A percentile compares a stretch with the other conserved stretches of the same genome.
These are phyloP conservation scores for Umimayanthus kanabou DNA, from an alignment of 92 coral and sea anemone genomes.

Conservation along the genomic window DNA sequence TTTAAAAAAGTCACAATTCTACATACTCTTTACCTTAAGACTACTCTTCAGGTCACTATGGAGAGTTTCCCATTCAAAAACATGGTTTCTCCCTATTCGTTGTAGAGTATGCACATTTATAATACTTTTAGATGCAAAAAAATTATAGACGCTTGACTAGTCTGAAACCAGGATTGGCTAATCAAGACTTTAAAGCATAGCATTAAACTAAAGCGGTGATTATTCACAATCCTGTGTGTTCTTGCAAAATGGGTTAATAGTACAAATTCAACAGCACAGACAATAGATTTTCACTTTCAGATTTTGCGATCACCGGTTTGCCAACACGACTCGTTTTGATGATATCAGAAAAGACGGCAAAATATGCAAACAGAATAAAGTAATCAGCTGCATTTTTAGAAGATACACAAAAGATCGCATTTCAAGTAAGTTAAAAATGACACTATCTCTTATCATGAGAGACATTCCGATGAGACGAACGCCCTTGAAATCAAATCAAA, in stretches of 20 bases:
- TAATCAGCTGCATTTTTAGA: neutral
- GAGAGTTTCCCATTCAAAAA: neutral
- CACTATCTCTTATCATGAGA: slow-evolving; percentile 6
- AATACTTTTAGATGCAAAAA: no score
- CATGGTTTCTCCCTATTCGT: no score
- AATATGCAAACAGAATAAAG: neutral
- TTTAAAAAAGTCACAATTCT: neutral
- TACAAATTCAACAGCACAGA: neutral
- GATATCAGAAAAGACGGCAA: neutral
- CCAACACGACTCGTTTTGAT: neutral
- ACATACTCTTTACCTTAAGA: neutral
- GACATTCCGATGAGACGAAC: slow-evolving; percentile 36
- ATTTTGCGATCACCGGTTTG: neutral
- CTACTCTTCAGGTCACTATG: neutral
- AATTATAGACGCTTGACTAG: neutral
- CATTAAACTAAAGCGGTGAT: neutral
- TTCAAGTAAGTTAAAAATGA: slow-evolving; percentile 24
- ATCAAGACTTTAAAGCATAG: neutral
- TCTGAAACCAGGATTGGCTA: no score
- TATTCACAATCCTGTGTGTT: neutral
- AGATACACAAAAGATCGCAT: slow-evolving; percentile 22
- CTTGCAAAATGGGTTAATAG: neutral
- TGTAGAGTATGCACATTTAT: no score
- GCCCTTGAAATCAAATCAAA: slow-evolving; percentile 14
- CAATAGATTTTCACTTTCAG: neutral